A percentile compares a stretch with the other conserved stretches of the same genome.
Conservation (phyloP, 2,797 vertebrate species). For the Acipenser ruthenus region DNA sequence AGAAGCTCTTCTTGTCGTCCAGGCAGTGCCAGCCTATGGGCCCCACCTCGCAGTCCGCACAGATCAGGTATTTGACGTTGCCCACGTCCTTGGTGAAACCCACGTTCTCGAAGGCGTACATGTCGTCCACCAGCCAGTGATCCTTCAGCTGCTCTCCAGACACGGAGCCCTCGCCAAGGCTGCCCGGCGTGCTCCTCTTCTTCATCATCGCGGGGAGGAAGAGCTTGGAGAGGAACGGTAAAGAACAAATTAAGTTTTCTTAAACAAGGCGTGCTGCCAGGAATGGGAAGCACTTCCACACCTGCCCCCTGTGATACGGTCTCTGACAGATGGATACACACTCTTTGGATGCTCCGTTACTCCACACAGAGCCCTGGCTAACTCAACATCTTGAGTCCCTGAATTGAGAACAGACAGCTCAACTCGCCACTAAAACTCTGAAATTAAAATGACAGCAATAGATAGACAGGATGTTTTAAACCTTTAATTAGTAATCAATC, state of each 20-base stretch:
- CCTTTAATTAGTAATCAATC: too few species aligned
- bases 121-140: slow-evolving; percentile 92
- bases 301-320: too few species aligned
- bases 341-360: background rate
- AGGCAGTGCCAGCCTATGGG: slow-evolving; percentile 95
- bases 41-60: slow-evolving; percentile 95
- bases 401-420: too few species aligned
- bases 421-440: too few species aligned
- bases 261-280: background rate
- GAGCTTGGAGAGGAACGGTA: slow-evolving; percentile 53
- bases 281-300: background rate
- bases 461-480: too few species aligned
- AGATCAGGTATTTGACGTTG: slow-evolving; percentile 89
- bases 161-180: slow-evolving; percentile 45
- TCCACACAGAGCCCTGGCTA: too few species aligned
- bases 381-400: too few species aligned
- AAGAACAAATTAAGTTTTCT: background rate
- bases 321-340: background rate
- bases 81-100: slow-evolving; percentile 94
- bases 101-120: slow-evolving; percentile 94
- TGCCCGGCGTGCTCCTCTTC: slow-evolving; percentile 59
- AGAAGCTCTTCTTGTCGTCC: slow-evolving; percentile 89
- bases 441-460: too few species aligned
- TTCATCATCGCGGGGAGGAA: slow-evolving; percentile 87
- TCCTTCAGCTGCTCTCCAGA: slow-evolving; percentile 76